Base-by-base conservation (phyloP, 2,113 vertebrate species). In the Cygnus atratus region DNA sequence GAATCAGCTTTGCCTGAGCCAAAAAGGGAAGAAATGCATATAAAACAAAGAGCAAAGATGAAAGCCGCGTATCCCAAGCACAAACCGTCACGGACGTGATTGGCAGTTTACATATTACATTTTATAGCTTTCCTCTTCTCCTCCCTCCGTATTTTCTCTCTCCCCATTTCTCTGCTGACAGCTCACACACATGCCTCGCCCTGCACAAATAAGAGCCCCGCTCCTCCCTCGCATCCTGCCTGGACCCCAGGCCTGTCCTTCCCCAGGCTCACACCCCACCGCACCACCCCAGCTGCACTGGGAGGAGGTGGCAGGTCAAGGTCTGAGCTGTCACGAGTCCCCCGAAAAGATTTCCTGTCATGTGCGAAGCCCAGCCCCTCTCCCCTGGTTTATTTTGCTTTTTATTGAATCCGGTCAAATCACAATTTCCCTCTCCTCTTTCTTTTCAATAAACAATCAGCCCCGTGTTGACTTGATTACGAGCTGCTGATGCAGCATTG, bases 401-500 rank as follows among this genome's bases (percentile, higher is more conserved):
- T 92, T 82, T 80, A 94, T 74, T 87, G 80, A 83, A 95, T 95
- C 85, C 2, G 14, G 61, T 54, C 81, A 91, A 86, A 92, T 68
- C 80, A 73, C 3, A 4, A 50, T 80, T 95, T 94, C 59, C 31
- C 46, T 22, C 58, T 80, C 20, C 71, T 76, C 77, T 88, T 82
- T 76, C 57, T 71, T 90, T 54, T 59, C 82, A 92, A 94, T 84
- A 96, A 94, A 95, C 92, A 95, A 80, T 85, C 87, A 95, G 75
- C 80, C 44, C 84, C 50, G 25, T 83, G 90, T 96, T 93, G 88
- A 95, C 84, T 89, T 79, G 87, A 93, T 94, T 93, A 94, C 3
- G 92, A 97, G 91, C 90, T 87, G 77, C 86, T 87, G 97, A 96
- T 88, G 89, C 59, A 93, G 93, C 91, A 84, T 37, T 84, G 70